Percentiles rank a stretch among this genome's conserved stretches.
These are phyloP conservation scores for Cervus canadensis DNA, from an alignment of 2,113 vertebrate genomes.

Conservation along the genomic window DNA sequence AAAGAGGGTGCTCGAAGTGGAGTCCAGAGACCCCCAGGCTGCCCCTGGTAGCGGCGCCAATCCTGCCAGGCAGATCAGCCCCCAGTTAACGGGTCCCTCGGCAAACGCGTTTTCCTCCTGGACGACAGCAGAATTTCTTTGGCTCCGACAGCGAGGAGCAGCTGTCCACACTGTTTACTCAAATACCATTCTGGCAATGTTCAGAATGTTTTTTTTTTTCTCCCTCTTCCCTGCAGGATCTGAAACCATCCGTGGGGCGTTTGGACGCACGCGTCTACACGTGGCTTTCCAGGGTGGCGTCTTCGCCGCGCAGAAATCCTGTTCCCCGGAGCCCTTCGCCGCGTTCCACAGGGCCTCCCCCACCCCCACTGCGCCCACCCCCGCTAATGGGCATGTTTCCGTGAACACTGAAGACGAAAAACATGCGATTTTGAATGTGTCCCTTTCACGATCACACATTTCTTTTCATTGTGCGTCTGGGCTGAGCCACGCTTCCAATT, in stretches of 20 bases:
- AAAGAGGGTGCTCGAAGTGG: background rate
- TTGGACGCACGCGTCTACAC: background rate
- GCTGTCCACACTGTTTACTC: conserved; percentile 46
- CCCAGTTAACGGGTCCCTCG: rapidly evolving
- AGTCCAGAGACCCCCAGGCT: background rate
- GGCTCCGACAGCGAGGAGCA: conserved; percentile 26
- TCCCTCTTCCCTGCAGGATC: background rate
- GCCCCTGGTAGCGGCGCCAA: rapidly evolving
- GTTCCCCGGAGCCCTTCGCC: background rate
- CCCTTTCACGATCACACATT: background rate
- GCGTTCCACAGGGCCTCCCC: background rate
- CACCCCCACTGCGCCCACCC: background rate
- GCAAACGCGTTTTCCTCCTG: background rate
- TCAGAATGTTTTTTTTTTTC: background rate
- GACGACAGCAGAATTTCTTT: background rate
- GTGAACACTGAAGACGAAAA: background rate
- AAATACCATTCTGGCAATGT: conserved; percentile 16
- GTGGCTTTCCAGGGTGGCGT: background rate
- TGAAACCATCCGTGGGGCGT: background rate
- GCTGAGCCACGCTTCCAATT: background rate
- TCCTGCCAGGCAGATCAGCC: background rate
- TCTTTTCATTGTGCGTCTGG: background rate
- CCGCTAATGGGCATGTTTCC: background rate
- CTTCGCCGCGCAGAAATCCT: background rate
- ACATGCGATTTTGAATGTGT: background rate